Conservation (phyloP, 2,888 invertebrate genomes). For the Drosophila multiciliata region DNA sequence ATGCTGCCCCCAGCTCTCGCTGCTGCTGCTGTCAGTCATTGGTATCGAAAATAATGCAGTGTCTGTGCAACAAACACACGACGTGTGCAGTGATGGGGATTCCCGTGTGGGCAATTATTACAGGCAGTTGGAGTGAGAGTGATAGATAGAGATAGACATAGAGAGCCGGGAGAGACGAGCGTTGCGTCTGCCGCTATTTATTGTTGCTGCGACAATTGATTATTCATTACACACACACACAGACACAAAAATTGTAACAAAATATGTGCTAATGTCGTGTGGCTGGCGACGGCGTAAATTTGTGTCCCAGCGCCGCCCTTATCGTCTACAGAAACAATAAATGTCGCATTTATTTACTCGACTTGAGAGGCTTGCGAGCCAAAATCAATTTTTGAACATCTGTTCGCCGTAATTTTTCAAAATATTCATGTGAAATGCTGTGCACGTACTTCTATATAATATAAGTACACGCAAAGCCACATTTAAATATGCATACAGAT, state of each 20-base stretch:
- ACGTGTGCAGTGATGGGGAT: slow-evolving; percentile 62
- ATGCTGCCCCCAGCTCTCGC: slow-evolving; percentile 11
- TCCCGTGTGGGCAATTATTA: slow-evolving; percentile 77
- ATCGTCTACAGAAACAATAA: slow-evolving; percentile 12
- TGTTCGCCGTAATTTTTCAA: slow-evolving; percentile 37
- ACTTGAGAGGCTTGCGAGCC: slow-evolving; percentile 36
- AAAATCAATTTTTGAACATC: slow-evolving; percentile 44
- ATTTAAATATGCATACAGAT: slow-evolving; percentile 28
- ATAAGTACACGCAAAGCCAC: slow-evolving; percentile 28
- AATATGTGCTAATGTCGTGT: slow-evolving; percentile 10
- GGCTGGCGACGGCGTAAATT: background rate
- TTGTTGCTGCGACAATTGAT: slow-evolving; percentile 63
- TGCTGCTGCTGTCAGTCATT: slow-evolving; percentile 27
- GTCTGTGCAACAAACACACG: slow-evolving; percentile 20
- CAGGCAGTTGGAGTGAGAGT: slow-evolving; percentile 8
- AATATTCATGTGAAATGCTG: slow-evolving; percentile 39
- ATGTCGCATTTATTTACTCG: slow-evolving; percentile 36
- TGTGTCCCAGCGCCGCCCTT: slow-evolving; percentile 21
- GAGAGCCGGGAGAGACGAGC: slow-evolving; percentile 6
- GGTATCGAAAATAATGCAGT: slow-evolving; percentile 34
- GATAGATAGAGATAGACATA: slow-evolving; percentile 1
- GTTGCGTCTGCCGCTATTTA: slow-evolving; percentile 14
- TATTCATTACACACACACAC: slow-evolving; percentile 64
- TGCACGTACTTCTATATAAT: slow-evolving; percentile 40
- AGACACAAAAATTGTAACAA: slow-evolving; percentile 10